Evolutionary conservation across 35 echinoderm and acorn worm species (phyloP), one percentile per base, ranked within the genome.

Genomic region (Nesometra sesokonis): DNA sequence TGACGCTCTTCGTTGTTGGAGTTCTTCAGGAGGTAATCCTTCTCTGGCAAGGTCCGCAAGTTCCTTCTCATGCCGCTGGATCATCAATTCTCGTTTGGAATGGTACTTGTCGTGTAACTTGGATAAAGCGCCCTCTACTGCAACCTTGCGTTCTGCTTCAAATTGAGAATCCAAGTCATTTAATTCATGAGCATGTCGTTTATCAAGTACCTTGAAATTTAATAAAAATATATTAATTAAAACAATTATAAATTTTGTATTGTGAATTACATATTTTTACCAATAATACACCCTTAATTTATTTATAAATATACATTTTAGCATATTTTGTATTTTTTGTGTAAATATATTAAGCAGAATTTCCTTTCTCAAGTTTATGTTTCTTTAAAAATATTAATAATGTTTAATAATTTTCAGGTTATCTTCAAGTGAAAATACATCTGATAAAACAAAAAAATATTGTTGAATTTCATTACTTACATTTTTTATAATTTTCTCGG

Each of bases 101-200:
- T 98, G 86, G 85, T 90, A 94, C 27, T 98, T 92, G 81, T 98
- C 92, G 19, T 94, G 87, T 0, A 98, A 89, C 46, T 94, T 98
- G 36, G 92, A 40, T 7, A 98, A 93, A 57, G 86, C 87, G 32
- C 87, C 95, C 87, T 94, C 92, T 9, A 94, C 77, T 30, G 95
- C 95, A 19, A 98, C 89, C 77, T 90, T 92, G 33, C 90, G 90
- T 57, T 98, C 95, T 31, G 95, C 92, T 46, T 80, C 95, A 79
- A 98, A 98, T 34, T 98, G 95, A 11, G 57, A 84, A 57, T 98
- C 92, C 0, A 98, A 88, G 80, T 92, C 92, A 19, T 83, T 46
- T 17, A 91, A 35, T 86, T 98, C 95, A n/a, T 92, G 92, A 37
- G 84, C 87, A 80, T 98, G 95, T 57, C 95, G 86, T 80, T 94